Percentiles rank a stretch among this genome's conserved stretches.
These are phyloP conservation scores for Atta colombica DNA, from an alignment of 1,140 invertebrate species.

Conservation along the genomic window DNA sequence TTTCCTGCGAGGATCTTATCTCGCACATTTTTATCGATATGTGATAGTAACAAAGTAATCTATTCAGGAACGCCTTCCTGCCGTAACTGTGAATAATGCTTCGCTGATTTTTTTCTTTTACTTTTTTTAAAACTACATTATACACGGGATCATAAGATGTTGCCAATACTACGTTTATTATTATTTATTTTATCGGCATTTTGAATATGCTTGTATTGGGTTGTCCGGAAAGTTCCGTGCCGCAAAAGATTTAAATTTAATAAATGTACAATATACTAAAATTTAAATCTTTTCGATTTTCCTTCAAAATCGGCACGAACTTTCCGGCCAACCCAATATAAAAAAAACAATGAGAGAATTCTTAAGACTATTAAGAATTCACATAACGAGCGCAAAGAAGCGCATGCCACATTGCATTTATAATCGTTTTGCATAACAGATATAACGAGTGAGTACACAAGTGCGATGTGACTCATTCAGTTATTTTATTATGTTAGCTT, in stretches of 20 bases:
- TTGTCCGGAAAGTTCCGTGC: too few relatives aligned
- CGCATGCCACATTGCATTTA: neutral
- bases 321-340: too few relatives aligned
- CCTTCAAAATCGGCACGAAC: too few relatives aligned
- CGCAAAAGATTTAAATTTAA: too few relatives aligned
- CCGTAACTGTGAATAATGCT: neutral
- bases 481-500: slow-evolving; percentile 4
- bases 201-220: neutral
- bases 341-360: neutral
- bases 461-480: neutral
- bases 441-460: neutral
- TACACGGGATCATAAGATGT: neutral
- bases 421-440: slow-evolving; percentile 11
- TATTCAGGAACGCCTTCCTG: neutral
- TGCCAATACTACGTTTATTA: neutral
- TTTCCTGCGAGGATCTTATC: neutral
- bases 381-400: neutral
- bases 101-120: neutral
- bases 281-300: too few relatives aligned
- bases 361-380: neutral
- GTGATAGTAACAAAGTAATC: neutral
- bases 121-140: neutral
- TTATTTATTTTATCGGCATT: neutral
- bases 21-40: neutral
- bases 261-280: too few relatives aligned